Base-by-base conservation (phyloP, 2,888 invertebrate genomes). In the Pristionchus arcanus region DNA sequence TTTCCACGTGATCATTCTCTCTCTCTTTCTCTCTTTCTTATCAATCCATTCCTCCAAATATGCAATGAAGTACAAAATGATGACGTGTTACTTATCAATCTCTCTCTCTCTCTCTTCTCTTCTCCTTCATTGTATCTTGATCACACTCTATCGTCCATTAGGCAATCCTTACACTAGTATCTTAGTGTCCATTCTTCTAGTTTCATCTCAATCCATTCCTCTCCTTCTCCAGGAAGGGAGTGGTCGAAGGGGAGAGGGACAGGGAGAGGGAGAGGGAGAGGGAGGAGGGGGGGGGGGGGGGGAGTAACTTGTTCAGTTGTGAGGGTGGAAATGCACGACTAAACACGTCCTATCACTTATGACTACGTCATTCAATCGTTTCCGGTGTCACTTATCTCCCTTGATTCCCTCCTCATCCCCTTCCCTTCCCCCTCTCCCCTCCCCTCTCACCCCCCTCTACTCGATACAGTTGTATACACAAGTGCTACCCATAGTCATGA, bases 341-440 rank as follows among this genome's bases (percentile, higher is more conserved):
- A 71, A 71, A 71, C 71, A 71, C 77, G 21, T 42, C 42, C 77
- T 77, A 77, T 77, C 77, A 77, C 25, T 77, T 42, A 42, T 42
- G 25, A 31, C 25, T 42, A 77, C 77, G 77, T 77, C 77, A 77
- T 15, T 42, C 42, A 16, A 15, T 37, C 77, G n/a, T 77, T 77
- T 77, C 77, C 77, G 77, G 77, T 77, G 77, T 77, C 77, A 42
- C 77, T 77, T 77, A 77, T 77, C 77, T 77, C 77, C 77, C 42
- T 77, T 37, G 19, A n/a, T 42, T n/a, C 77, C 42, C 42, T 34
- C 77, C n/a, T 31, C 42, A 15, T 42, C n/a, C 74, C 37, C 37
- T 25, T 25, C 37, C 34, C 25, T 25, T 19, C 74, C 42, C 49
- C n/a, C 77, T 77, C 77, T n/a, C 77, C 25, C 77, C n/a, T 21